Evolutionary conservation across 2,888 invertebrate species (phyloP).

Genomic region (Andrena hattorfiana): DNA sequence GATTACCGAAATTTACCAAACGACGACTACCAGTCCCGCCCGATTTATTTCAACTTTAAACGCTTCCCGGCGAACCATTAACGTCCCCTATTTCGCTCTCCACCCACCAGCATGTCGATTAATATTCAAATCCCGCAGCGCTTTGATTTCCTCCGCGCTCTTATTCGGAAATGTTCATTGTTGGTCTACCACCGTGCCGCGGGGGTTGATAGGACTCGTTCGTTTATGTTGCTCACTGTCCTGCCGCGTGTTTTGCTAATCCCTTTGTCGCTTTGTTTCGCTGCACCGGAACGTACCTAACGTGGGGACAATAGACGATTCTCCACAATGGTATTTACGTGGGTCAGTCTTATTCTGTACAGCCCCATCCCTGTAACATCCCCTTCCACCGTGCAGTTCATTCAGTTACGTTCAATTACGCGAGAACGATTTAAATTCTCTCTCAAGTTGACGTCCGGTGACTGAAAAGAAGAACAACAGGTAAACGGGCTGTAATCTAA

Average conservation of each 20-base stretch:
- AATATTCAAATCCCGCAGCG: slow-evolving; percentile 1
- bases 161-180: slow-evolving; percentile 39
- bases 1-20: slow-evolving; percentile 29
- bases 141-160: slow-evolving; percentile 27
- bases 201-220: slow-evolving; percentile 49
- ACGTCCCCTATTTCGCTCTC: background rate
- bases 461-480: no score
- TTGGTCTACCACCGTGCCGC: slow-evolving; percentile 1
- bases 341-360: slow-evolving; percentile 51
- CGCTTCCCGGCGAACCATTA: background rate
- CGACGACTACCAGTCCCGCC: background rate
- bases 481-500: no score
- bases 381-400: slow-evolving; percentile 35
- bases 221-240: slow-evolving; percentile 51
- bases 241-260: slow-evolving; percentile 50
- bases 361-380: slow-evolving; percentile 26
- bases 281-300: slow-evolving; percentile 21
- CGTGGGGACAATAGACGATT: slow-evolving; percentile 54
- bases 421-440: no score
- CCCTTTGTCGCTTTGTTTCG: slow-evolving; percentile 64
- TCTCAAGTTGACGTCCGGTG: no score
- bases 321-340: slow-evolving; percentile 52
- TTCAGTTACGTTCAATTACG: background rate
- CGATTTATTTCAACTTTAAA: background rate
- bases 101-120: background rate